Conservation (phyloP, 1,140 invertebrate genomes). For the Drosophila mayri region DNA sequence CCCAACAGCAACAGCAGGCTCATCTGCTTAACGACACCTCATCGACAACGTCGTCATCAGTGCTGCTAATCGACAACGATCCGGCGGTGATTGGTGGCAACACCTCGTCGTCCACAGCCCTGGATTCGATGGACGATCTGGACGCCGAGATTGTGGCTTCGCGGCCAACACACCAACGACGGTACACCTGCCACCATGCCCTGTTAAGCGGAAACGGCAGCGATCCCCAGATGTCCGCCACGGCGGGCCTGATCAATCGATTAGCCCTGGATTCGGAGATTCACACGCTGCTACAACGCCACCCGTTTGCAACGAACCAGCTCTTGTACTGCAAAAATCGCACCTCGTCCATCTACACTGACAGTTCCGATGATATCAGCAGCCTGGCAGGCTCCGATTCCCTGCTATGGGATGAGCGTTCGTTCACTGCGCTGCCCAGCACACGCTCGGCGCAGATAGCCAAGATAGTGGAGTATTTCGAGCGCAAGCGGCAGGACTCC, state of each 20-base stretch:
- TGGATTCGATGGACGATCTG: slow-evolving; percentile 88
- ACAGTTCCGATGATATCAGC: slow-evolving; percentile 93
- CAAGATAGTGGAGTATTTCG: slow-evolving; percentile 95
- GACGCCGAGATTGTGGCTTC: slow-evolving; percentile 82
- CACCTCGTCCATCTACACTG: slow-evolving; percentile 93
- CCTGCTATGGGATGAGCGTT: slow-evolving; percentile 88
- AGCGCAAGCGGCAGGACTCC: slow-evolving; percentile 88
- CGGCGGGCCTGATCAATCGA: slow-evolving; percentile 84
- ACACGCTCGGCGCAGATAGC: slow-evolving; percentile 90
- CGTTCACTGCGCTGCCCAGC: slow-evolving; percentile 85
- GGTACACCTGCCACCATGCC: slow-evolving; percentile 75
- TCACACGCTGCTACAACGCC: slow-evolving; percentile 81
- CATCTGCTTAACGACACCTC: slow-evolving; percentile 85
- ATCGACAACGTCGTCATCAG: slow-evolving; percentile 86
- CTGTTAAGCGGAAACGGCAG: slow-evolving; percentile 58
- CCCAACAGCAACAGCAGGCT: slow-evolving; percentile 52
- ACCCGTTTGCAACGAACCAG: slow-evolving; percentile 84
- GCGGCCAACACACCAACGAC: slow-evolving; percentile 62
- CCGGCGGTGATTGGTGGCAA: slow-evolving; percentile 52
- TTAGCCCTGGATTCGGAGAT: slow-evolving; percentile 85
- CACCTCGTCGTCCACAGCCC: slow-evolving; percentile 83
- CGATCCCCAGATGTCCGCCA: slow-evolving; percentile 71
- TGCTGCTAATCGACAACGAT: slow-evolving; percentile 86
- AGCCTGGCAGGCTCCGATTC: slow-evolving; percentile 91
- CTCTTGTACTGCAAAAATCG: slow-evolving; percentile 89